Base-by-base conservation (phyloP, 2,888 invertebrate genomes). In the Stramonita haemastoma region DNA sequence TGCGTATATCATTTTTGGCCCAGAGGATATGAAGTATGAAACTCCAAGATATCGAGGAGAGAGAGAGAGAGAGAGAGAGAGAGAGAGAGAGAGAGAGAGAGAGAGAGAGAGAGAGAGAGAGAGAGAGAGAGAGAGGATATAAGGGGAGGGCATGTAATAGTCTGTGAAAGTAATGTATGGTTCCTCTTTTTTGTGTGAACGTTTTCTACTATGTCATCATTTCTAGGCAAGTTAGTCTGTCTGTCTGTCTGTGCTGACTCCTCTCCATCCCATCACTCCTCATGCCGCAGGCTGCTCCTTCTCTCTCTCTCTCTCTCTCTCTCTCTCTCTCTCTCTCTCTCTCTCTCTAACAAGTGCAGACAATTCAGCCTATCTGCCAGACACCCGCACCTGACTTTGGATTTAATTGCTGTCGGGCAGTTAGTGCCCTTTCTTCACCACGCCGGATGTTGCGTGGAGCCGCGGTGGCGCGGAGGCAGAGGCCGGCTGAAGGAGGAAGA, bases 381-480 rank as follows among this genome's bases (percentile, higher is more conserved):
- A 87, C 73, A 46, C 1, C 46, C 36, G 22, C 81, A 11, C 46
- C 81, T 81, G 87, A 87, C 81, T 56, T 57, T n/a, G 29, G 34
- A 46, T 87, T 79, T 34, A 73, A 79, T 57, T 87, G 87, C 79
- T 57, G 66, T 79, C 87, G 56, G 77, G 56, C 57, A 87, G 87
- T 79, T 87, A 81, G 22, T 81, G 79, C 87, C 79, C 87, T 81
- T 81, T 56, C 56, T 56, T 34, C 32, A 34, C 73, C 73, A 87
- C 29, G 17, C 87, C 79, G 79, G 87, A 87, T 79, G 87, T 81
- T 26, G 57, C 36, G 34, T 26, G 87, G 60, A 73, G 77, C 81
- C 87, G 56, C 26, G 36, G 56, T 77, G 77, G 81, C 79, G 88
- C 70, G 29, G 84, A n/a, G 84, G 66, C 60, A n/a, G 17, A n/a